Base-by-base conservation (phyloP, 2,113 vertebrate genomes). In the Burhinus bistriatus region DNA sequence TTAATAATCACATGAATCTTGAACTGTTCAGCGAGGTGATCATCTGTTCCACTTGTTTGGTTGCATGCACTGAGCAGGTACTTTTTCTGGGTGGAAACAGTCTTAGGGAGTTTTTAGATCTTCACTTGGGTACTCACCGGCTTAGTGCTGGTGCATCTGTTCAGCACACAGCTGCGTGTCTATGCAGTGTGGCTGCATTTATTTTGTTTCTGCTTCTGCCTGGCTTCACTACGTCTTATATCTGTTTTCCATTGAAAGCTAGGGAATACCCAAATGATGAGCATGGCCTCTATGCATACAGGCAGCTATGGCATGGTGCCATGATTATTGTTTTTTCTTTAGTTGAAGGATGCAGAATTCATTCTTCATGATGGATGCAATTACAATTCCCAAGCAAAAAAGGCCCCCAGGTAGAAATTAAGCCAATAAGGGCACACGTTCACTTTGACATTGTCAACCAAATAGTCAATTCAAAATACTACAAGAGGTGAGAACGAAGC, bases 131-230 rank as follows among this genome's bases (percentile, higher is more conserved):
- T 45, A 26, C 30, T 66, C 45, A 84, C 3, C 49, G 57, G 12
- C 6, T 70, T 44, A 27, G 32, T 27, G 44, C 32, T 59, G 79
- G 59, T 32, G 12, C 47, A 64, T 69, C 52, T 92, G 52, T 45
- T 83, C 42, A 79, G 47, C 75, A 38, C 1, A 6, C 9, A 0
- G 52, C 61, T 55, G n/a, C 0, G 0, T 4, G 4, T 75, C 52
- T 90, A 3, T 27, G 52, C 40, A n/a, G 14, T 4, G 29, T 3
- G 13, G 44, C 25, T 20, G 1, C 6, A 1, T 81, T 89, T 62
- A n/a, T 81, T 87, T 83, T 75, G 44, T 66, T 84, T 59, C 23
- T 79, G 23, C 57, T 77, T 85, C 75, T 93, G 55, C 45, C 77
- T 87, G 36, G 11, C 61, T 90, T 90, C 36, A 16, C 36, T 76